phyloP scores from a whole-genome alignment of 2,888 invertebrate species.

The Drosophila cracens region DNA sequence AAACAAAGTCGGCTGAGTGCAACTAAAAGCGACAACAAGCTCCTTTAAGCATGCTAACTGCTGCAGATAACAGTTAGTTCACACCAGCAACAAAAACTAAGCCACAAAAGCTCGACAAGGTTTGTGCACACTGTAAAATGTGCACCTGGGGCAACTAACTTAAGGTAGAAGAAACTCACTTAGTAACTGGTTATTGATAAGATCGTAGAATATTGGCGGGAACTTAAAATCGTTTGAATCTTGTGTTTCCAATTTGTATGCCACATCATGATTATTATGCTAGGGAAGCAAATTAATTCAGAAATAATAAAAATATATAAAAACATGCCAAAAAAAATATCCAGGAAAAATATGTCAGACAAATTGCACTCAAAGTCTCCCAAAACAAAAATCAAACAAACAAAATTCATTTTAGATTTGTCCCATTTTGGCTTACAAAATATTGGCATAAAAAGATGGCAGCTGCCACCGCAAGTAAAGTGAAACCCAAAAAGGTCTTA shows the following conservation, averaged over 20 bases:
- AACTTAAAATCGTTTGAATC: background rate
- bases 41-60: slow-evolving; percentile 43
- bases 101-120: slow-evolving; percentile 2
- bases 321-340: background rate
- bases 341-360: slow-evolving; percentile 12
- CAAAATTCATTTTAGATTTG: background rate
- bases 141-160: slow-evolving; percentile 27
- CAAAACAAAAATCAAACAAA: background rate
- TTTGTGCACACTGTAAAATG: slow-evolving; percentile 8
- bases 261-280: background rate
- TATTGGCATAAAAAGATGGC: slow-evolving; percentile 49
- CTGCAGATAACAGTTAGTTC: slow-evolving; percentile 19
- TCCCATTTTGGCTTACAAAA: slow-evolving; percentile 31
- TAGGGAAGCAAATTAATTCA: background rate
- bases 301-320: background rate
- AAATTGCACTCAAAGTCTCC: slow-evolving; percentile 9
- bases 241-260: background rate
- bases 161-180: background rate
- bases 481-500: slow-evolving; percentile 56
- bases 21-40: slow-evolving; percentile 47
- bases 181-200: background rate
- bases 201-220: background rate
- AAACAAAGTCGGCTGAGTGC: slow-evolving; percentile 42
- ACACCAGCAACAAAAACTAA: slow-evolving; percentile 11
- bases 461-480: slow-evolving; percentile 19